phyloP scores from a whole-genome alignment of 92 coral and sea anemone genomes.

The Virgularia gustaviana region DNA sequence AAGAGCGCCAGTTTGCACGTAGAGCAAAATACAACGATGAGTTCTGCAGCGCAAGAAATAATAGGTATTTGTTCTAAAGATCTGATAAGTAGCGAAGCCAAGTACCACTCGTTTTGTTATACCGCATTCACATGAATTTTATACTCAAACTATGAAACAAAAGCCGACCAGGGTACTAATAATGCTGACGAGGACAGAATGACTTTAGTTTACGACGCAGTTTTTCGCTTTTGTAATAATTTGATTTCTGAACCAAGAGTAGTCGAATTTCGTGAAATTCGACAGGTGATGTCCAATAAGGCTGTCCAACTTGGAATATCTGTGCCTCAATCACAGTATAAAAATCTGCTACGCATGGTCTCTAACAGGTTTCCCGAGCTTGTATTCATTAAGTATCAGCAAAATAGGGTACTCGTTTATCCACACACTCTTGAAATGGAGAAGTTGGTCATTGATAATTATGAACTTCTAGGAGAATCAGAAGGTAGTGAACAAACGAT shows the following conservation, averaged over 20 bases:
- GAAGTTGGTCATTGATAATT: conserved; percentile 35
- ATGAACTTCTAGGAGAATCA: conserved; percentile 3
- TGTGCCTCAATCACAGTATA: conserved; percentile 54
- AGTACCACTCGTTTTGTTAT: conserved; percentile 57
- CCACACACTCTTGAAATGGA: conserved; percentile 48
- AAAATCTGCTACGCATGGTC: conserved; percentile 47
- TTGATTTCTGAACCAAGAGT: conserved; percentile 51
- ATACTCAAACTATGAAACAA: no score
- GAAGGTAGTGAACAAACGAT: conserved; percentile 27
- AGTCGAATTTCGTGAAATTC: conserved; percentile 48
- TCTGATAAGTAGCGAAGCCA: conserved; percentile 51
- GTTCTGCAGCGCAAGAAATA: conserved; percentile 42
- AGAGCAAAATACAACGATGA: no score
- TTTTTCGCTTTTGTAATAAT: conserved; percentile 56
- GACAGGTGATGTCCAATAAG: conserved; percentile 47
- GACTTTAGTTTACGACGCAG: no score
- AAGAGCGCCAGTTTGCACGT: conserved; percentile 42
- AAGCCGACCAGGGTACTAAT: no score
- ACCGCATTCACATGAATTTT: conserved; percentile 42
- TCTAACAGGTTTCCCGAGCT: conserved; percentile 53
- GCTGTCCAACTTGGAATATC: conserved; percentile 50
- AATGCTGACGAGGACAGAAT: no score
- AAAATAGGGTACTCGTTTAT: conserved; percentile 44
- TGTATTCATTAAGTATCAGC: conserved; percentile 47
- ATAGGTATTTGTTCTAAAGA: conserved; percentile 53